Evolutionary conservation across 1,140 invertebrate genomes (phyloP), one percentile per base, ranked within the genome.

Genomic region (Euura saliciscinereae): DNA sequence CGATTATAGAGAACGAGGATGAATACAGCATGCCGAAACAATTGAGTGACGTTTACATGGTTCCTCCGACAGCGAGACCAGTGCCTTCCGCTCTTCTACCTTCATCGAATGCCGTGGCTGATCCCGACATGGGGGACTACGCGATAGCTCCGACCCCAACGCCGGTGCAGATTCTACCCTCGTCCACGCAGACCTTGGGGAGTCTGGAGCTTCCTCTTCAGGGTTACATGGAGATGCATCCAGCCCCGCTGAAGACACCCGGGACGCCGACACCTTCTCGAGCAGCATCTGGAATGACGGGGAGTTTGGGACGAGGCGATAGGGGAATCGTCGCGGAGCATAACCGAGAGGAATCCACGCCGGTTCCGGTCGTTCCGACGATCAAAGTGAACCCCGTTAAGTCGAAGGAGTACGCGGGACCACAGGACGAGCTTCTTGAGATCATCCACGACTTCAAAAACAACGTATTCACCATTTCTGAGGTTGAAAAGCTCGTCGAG

Each of bases 361-460:
- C 69, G 43, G 43, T 71, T 28, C 74, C 72, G 1, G 73, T 45
- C 13, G 73, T 73, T 68, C 73, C 70, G 66, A 74, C 28, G 51
- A 67, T 66, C 72, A 65, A 73, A 73, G 28, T 44, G 46, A 69
- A n/a, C 82, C 83, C 0, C 77, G 80, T 10, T 28, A 28, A 28
- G 28, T 28, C 28, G 28, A 28, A 28, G 28, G 79, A 88, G 43
- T 69, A 74, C 0, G 77, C 82, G 43, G 78, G 85, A 66, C 86
- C 87, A 0, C 92, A 96, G 81, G 94, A 94, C 71, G 94, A 96
- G 81, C 86, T 97, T 59, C 89, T 94, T 1, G 95, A 96, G 86
- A 95, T 97, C 43, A 95, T 97, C 78, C 95, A 94, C 77, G 94
- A 96, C 79, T 96, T 96, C 78, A 97, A 96, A 84, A 95, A 96